Conservation (phyloP, 2,888 invertebrate species). For the Acleris laterana region DNA sequence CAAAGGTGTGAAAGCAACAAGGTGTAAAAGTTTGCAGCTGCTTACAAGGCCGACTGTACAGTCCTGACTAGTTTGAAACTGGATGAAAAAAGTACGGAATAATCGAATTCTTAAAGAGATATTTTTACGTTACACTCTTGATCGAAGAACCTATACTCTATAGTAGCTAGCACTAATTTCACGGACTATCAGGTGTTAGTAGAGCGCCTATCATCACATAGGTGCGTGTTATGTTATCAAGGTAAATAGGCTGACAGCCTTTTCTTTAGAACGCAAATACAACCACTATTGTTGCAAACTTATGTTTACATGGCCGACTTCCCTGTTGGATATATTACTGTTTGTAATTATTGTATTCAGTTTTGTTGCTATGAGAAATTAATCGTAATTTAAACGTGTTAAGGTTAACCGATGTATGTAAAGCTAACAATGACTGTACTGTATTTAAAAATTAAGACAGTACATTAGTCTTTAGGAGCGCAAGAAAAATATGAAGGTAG, state of each 20-base stretch:
- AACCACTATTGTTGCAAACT: conserved; percentile 13
- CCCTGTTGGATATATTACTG: conserved; percentile 6
- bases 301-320: conserved; percentile 21
- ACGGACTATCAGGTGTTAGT: not conserved
- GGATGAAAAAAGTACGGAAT: too few species aligned
- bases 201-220: conserved; percentile 13
- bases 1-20: too few species aligned
- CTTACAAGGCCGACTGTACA: too few species aligned
- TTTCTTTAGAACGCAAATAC: conserved; percentile 18
- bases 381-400: not conserved
- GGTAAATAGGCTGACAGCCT: conserved; percentile 22
- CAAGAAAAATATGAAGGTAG: too few species aligned
- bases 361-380: conserved; percentile 15
- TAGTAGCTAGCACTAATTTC: not conserved
- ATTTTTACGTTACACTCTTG: not conserved
- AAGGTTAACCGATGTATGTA: not conserved
- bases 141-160: not conserved
- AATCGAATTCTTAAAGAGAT: not conserved
- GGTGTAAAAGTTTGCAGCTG: too few species aligned
- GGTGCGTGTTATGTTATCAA: conserved; percentile 32
- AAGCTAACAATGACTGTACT: too few species aligned
- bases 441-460: too few species aligned
- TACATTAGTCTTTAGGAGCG: too few species aligned
- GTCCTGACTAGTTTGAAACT: too few species aligned
- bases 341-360: conserved; percentile 5